Evolutionary conservation across 37 sponge, comb jelly and placozoan genomes (phyloP).

Genomic region (Dysidea cf. avara): DNA sequence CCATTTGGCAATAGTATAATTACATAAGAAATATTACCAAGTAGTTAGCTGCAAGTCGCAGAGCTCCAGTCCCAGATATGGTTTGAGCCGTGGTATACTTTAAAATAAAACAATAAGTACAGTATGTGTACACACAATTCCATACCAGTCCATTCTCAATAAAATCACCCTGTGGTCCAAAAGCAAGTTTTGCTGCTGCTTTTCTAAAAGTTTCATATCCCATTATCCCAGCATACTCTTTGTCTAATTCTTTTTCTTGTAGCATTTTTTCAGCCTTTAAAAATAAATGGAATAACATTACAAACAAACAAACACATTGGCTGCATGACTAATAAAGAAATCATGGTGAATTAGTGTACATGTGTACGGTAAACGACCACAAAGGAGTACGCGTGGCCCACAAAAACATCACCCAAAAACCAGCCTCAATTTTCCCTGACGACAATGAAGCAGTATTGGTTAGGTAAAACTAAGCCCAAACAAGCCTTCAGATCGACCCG

Average conservation of each 20-base stretch:
- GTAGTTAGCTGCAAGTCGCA: slow-evolving; percentile 77
- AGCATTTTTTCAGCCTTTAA: slow-evolving; percentile 69
- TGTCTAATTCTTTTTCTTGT: slow-evolving; percentile 64
- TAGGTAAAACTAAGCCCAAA: no score
- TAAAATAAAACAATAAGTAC: background rate
- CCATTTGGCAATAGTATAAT: no score
- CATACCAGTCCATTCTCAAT: slow-evolving; percentile 57
- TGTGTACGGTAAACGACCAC: no score
- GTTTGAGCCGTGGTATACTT: slow-evolving; percentile 79
- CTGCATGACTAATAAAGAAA: background rate
- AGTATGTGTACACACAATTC: background rate
- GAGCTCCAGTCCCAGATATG: slow-evolving; percentile 90
- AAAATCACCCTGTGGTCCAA: slow-evolving; percentile 49
- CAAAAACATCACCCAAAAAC: no score
- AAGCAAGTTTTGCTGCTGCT: slow-evolving; percentile 77
- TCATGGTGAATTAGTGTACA: no score
- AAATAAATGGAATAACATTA: background rate
- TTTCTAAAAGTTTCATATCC: slow-evolving; percentile 71
- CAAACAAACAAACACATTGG: background rate
- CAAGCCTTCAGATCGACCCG: no score
- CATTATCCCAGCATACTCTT: slow-evolving; percentile 92
- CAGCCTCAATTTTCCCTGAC: no score
- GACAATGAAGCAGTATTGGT: no score
- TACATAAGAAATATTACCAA: no score
- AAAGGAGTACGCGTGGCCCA: no score